Base-by-base conservation (phyloP, 2,113 vertebrate species). In the Elanus axillaris region DNA sequence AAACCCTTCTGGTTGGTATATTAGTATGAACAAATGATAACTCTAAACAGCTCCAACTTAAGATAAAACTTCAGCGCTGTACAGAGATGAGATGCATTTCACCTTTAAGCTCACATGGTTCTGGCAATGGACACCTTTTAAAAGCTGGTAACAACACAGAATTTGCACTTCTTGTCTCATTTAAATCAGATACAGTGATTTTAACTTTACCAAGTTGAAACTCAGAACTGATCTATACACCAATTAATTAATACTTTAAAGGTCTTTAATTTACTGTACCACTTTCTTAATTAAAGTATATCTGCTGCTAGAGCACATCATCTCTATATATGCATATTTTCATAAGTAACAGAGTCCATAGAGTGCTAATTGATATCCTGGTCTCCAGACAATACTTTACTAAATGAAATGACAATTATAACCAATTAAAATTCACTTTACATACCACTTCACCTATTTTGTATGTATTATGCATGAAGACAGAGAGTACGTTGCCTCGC, bases 361-460 rank as follows among this genome's bases (percentile, higher is more conserved):
- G 98, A 98, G 98, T 98, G 97, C 97, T 98, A 98, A 98, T 98
- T 98, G 98, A 98, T 98, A 98, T 98, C 98, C 97, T 86, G 94
- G 98, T 98, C 98, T 98, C 98, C 96, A 98, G 98, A 98, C 97
- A 98, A 98, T 98, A 98, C 98, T 99, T 98, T 98, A 98, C 98
- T 98, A 98, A 98, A 98, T 98, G 98, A 98, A 98, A 98, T 98
- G 98, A 98, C 98, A 98, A 98, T 98, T 98, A 98, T 98, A 98
- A 98, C 98, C 98, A 98, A 98, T 98, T 98, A 98, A 98, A 98
- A 98, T 98, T 98, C 98, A 98, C 98, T 98, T 98, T 98, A 98
- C 98, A 98, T 98, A 97, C 98, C 97, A 98, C 98, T 98, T 98
- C 97, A 98, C 98, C 98, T 98, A 98, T 98, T 98, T 98, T 97